Percentiles rank a stretch among this genome's conserved stretches.
These are phyloP conservation scores for Asteroscopus sphinx DNA, from an alignment of 2,888 invertebrate genomes.

Conservation along the genomic window DNA sequence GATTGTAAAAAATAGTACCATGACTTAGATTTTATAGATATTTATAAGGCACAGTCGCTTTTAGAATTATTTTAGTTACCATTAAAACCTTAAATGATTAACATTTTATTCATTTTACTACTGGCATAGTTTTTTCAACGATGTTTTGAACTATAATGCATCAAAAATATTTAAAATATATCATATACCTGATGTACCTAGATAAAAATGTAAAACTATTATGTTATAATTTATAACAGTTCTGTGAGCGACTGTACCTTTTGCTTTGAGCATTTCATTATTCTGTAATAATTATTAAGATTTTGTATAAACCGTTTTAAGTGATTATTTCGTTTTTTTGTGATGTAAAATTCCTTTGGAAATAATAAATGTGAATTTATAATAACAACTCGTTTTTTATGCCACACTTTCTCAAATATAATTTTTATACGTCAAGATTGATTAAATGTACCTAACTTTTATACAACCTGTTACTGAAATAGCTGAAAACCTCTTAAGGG, in stretches of 20 bases:
- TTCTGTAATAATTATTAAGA: constrained; percentile 27
- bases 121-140: neutral
- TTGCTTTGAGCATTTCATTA: constrained; percentile 32
- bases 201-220: too few relatives aligned
- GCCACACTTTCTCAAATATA: too few relatives aligned
- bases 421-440: too few relatives aligned
- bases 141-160: too few relatives aligned
- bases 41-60: constrained; percentile 37
- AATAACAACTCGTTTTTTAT: constrained; percentile 57
- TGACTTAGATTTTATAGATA: constrained; percentile 53
- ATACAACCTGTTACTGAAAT: too few relatives aligned
- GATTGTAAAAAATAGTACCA: constrained; percentile 48
- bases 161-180: too few relatives aligned
- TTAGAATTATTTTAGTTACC: constrained; percentile 33
- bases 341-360: constrained; percentile 73
- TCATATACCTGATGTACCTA: too few relatives aligned
- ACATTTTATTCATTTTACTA: neutral
- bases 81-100: constrained; percentile 5
- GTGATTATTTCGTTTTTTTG: constrained; percentile 58
- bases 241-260: constrained; percentile 49
- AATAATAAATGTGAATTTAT: constrained; percentile 80
- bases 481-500: too few relatives aligned
- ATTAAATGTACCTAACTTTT: too few relatives aligned
- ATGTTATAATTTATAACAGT: too few relatives aligned
- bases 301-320: constrained; percentile 46